Conservation (phyloP, 2,113 vertebrate species). For the Lagopus muta region DNA sequence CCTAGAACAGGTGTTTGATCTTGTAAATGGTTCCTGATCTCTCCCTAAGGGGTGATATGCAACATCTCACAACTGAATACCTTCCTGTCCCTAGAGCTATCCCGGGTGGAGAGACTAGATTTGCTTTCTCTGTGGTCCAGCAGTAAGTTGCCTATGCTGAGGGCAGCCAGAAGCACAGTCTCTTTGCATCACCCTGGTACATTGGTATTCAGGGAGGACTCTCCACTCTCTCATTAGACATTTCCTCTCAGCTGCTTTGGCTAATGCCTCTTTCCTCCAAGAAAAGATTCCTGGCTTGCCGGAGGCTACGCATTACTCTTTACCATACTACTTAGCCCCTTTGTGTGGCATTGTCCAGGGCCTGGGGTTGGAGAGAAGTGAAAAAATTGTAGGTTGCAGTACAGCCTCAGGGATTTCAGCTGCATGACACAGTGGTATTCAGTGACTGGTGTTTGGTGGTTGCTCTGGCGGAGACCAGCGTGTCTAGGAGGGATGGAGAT, state of each 20-base stretch:
- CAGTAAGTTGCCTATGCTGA: background rate
- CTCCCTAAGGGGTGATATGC: accelerated
- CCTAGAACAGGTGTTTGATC: background rate
- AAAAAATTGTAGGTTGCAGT: background rate
- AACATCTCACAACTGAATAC: background rate
- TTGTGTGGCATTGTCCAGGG: background rate
- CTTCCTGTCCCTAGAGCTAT: background rate
- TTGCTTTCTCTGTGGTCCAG: background rate
- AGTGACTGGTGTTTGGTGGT: background rate
- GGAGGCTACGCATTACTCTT: background rate
- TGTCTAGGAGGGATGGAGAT: background rate
- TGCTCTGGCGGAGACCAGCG: background rate
- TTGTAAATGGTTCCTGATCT: background rate
- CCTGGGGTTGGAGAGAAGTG: background rate
- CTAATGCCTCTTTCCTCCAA: background rate
- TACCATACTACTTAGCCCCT: background rate
- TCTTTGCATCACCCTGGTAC: background rate
- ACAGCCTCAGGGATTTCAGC: background rate
- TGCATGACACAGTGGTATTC: accelerated
- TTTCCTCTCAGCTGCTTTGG: background rate
- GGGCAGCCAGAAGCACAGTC: background rate
- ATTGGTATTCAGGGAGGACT: background rate
- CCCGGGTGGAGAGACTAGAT: accelerated
- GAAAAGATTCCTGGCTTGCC: background rate
- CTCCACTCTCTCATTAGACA: background rate